A percentile compares a stretch with the other conserved stretches of the same genome.
phyloP scores from a whole-genome alignment of 2,888 invertebrate species.

The Phrixothrix hirtus region DNA sequence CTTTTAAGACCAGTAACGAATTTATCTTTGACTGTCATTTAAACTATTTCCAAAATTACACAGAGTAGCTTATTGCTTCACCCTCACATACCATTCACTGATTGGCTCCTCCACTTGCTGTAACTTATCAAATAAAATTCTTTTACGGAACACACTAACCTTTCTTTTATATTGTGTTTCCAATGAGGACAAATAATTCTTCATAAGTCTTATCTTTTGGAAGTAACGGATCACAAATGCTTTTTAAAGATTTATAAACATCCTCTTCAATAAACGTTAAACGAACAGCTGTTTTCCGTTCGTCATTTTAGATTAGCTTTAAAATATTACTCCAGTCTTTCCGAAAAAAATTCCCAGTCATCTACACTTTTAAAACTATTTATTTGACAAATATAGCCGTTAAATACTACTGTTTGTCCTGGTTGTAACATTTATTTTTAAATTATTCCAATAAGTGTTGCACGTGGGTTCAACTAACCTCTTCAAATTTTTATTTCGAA shows the following conservation, averaged over 20 bases:
- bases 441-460: too few relatives aligned
- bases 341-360: too few relatives aligned
- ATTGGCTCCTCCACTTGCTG: slow-evolving; percentile 3
- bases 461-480: too few relatives aligned
- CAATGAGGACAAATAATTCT: slow-evolving; percentile 9
- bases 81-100: slow-evolving; percentile 7
- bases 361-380: too few relatives aligned
- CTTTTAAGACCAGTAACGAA: background rate
- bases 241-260: slow-evolving; percentile 27
- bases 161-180: too few relatives aligned
- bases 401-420: slow-evolving; percentile 7
- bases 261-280: slow-evolving; percentile 25
- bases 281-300: slow-evolving; percentile 29
- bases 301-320: slow-evolving; percentile 22
- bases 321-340: too few relatives aligned
- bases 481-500: too few relatives aligned
- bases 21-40: background rate
- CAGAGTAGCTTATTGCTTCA: background rate
- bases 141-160: background rate
- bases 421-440: too few relatives aligned
- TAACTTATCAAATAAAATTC: slow-evolving; percentile 6
- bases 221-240: slow-evolving; percentile 30
- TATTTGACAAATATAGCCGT: too few relatives aligned
- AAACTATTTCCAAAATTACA: background rate
- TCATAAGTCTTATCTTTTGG: slow-evolving; percentile 30